These are phyloP conservation scores for Heterotilapia buettikoferi DNA, from an alignment of 2,113 vertebrate genomes.

Conservation along the genomic window DNA sequence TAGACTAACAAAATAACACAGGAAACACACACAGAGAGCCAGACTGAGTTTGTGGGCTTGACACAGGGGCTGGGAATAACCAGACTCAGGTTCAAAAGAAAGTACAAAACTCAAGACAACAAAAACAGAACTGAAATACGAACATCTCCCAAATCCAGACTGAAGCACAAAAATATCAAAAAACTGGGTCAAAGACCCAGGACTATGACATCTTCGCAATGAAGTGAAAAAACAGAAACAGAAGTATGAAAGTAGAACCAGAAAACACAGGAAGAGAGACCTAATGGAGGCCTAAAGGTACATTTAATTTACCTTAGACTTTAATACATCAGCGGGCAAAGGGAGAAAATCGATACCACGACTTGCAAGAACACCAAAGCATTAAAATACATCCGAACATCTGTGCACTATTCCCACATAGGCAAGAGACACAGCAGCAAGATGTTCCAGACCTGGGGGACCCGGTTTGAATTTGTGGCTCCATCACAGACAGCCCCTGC, in stretches of 20 bases:
- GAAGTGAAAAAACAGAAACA: not conserved
- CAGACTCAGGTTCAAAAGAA: not conserved
- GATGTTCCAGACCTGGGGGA: slow-evolving; percentile 42
- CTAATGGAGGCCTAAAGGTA: not conserved
- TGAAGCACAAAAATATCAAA: not conserved
- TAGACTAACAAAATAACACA: not conserved
- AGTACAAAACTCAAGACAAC: not conserved
- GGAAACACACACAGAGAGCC: not conserved
- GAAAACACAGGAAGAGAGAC: not conserved
- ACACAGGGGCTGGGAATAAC: not conserved
- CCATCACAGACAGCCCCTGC: slow-evolving; percentile 45
- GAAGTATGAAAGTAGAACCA: not conserved
- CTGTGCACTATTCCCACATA: slow-evolving; percentile 55
- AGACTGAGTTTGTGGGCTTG: not conserved
- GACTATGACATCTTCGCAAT: not conserved
- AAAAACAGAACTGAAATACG: not conserved
- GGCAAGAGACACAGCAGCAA: slow-evolving; percentile 41
- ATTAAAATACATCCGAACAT: slow-evolving; percentile 46
- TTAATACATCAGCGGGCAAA: slow-evolving; percentile 9
- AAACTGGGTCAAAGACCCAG: not conserved
- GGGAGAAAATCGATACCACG: slow-evolving; percentile 26
- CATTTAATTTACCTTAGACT: not conserved
- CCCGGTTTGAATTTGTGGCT: slow-evolving; percentile 48
- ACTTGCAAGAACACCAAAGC: slow-evolving; percentile 30
- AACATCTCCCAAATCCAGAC: not conserved